Evolutionary conservation across 1,140 invertebrate species (phyloP), one percentile per base, ranked within the genome.

Genomic region (Heliconius congener): DNA sequence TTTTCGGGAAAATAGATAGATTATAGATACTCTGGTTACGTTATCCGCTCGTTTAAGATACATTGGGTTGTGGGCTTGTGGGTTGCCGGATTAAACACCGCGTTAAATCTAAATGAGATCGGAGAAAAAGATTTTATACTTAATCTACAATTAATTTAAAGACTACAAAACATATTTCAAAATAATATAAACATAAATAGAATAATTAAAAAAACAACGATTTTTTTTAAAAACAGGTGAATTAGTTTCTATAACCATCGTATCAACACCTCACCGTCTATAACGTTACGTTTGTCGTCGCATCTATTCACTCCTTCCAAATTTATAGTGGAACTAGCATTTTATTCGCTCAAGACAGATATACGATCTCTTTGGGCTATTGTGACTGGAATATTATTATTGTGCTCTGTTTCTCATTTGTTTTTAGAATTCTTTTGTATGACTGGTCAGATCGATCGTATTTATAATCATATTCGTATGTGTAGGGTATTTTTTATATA

Each of bases 341-440:
- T 89, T 90, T 88, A 89, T 89, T 85, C 85, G 37, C 77, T 82
- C 73, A n/a, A 52, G 85, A 91, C 87, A 90, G 90, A 92, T 92
- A 90, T 91, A 92, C 83, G 77, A 78, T 34, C 30, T 13, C 16
- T 70, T 34, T 27, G 57, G 71, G 55, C 80, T 84, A 90, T 91
- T 90, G 89, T 90, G 88, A 86, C 86, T 85, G 77, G 84, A 87
- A 87, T 86, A 85, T 86, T 88, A 85, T 89, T 89, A 88, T 90
- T 81, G 80, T 85, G 50, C 74, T 76, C 55, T 73, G 78, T 71
- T 83, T 81, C 79, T 39, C 79, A 80, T 80, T 80, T 72, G 73
- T 79, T 71, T 76, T 76, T 76, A 76, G 75, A 76, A 27, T 66
- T 66, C 60, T 27, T 30, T 0, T 3, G 27, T 66, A 30, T 66